A percentile compares a stretch with the other conserved stretches of the same genome.
These are phyloP conservation scores for Pachypsylla venusta DNA, from an alignment of 1,140 invertebrate genomes.

Conservation along the genomic window DNA sequence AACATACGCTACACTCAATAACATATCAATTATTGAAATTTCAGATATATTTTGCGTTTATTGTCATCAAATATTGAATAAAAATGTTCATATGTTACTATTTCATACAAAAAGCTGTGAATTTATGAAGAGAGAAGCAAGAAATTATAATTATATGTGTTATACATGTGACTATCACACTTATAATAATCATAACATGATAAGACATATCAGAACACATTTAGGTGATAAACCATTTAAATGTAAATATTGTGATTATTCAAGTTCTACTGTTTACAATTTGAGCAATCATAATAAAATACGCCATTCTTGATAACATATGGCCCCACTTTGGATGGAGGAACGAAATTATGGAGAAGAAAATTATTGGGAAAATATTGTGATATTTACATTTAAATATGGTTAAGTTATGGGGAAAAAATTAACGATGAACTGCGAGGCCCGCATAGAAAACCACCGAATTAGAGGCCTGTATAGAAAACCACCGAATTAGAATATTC, in stretches of 20 bases:
- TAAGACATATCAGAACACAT: slow-evolving; percentile 36
- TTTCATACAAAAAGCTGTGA: neutral
- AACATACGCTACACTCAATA: too few relatives aligned
- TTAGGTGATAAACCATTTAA: slow-evolving; percentile 43
- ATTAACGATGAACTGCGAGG: too few relatives aligned
- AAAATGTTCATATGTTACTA: neutral
- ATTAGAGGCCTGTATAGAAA: too few relatives aligned
- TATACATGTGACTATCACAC: neutral
- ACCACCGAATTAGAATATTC: too few relatives aligned
- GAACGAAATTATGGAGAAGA: too few relatives aligned
- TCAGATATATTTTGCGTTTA: slow-evolving; percentile 1
- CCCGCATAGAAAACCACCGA: too few relatives aligned
- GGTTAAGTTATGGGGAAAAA: too few relatives aligned
- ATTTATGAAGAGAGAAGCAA: neutral
- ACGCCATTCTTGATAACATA: neutral
- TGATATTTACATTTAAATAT: too few relatives aligned
- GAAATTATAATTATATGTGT: neutral
- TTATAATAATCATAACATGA: neutral
- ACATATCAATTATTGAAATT: too few relatives aligned
- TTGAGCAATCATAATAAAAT: neutral
- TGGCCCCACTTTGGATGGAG: too few relatives aligned
- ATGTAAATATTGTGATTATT: slow-evolving; percentile 37
- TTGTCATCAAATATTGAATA: neutral
- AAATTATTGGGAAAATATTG: too few relatives aligned
- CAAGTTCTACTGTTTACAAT: neutral